Evolutionary conservation across 2,113 vertebrate genomes (phyloP).

Genomic region (Hippolais icterina): DNA sequence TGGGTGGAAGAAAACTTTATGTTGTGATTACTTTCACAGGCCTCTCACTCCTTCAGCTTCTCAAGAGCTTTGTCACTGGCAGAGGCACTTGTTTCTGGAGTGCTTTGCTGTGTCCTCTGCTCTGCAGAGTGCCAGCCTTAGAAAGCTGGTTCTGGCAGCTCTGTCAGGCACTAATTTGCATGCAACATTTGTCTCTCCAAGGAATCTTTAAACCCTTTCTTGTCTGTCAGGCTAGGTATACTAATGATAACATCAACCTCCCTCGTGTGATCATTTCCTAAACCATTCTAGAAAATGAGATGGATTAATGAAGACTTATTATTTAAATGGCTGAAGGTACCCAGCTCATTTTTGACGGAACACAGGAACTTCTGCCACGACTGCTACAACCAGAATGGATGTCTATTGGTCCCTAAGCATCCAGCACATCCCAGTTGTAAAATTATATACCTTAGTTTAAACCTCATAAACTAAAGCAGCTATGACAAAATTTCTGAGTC

Average conservation of each 20-base stretch:
- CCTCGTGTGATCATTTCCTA: conserved; percentile 53
- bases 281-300: conserved; percentile 42
- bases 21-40: not conserved
- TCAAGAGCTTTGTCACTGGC: not conserved
- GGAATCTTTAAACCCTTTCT: conserved; percentile 31
- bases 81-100: not conserved
- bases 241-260: conserved; percentile 48
- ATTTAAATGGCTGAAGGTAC: conserved; percentile 37
- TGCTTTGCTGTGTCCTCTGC: not conserved
- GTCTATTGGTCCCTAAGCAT: not conserved
- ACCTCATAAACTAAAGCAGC: not conserved
- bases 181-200: conserved; percentile 16
- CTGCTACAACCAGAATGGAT: not conserved
- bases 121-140: not conserved
- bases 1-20: not conserved
- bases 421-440: not conserved
- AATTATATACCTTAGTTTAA: not conserved
- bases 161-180: conserved; percentile 23
- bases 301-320: conserved; percentile 60
- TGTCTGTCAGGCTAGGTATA: conserved; percentile 45
- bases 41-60: not conserved
- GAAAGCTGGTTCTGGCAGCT: conserved; percentile 32
- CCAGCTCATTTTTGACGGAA: conserved; percentile 19
- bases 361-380: not conserved
- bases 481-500: not conserved